These are phyloP conservation scores for Spodoptera exigua DNA, from an alignment of 2,888 invertebrate species.

Conservation along the genomic window DNA sequence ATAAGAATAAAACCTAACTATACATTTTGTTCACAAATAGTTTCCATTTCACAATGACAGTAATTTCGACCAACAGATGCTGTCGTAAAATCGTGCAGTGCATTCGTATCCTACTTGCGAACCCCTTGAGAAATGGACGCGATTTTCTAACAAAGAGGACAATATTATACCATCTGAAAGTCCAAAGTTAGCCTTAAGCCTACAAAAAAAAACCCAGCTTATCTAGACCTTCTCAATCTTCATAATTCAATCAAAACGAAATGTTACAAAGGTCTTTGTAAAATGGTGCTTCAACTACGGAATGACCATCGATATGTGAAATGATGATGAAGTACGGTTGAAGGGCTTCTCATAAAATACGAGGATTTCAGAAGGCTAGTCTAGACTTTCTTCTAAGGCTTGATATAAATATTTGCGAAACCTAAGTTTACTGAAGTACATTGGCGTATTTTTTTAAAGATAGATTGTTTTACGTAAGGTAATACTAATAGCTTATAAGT, in stretches of 20 bases:
- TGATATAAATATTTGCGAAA: conserved; percentile 1
- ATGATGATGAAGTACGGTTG: conserved; percentile 62
- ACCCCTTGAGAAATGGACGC: conserved; percentile 61
- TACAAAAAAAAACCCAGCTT: conserved; percentile 56
- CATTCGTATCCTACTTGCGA: conserved; percentile 32
- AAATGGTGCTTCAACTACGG: conserved; percentile 41
- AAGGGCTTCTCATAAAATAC: conserved; percentile 36
- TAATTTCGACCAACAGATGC: conserved; percentile 33
- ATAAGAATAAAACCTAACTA: too few relatives aligned
- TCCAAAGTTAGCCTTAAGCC: conserved; percentile 54
- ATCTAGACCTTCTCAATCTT: conserved; percentile 46
- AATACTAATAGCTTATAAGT: too few relatives aligned
- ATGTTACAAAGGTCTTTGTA: conserved; percentile 12
- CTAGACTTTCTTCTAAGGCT: conserved; percentile 25
- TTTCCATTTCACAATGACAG: conserved; percentile 20
- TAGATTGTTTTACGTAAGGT: too few relatives aligned
- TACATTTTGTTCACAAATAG: conserved; percentile 3
- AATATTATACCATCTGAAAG: conserved; percentile 65
- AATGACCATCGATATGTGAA: conserved; percentile 62
- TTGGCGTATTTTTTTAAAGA: too few relatives aligned
- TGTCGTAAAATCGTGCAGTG: conserved; percentile 36
- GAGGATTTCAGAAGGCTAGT: conserved; percentile 18
- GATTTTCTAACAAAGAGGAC: conserved; percentile 66
- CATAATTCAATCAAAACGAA: conserved; percentile 16
- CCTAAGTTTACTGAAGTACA: too few relatives aligned